Evolutionary conservation across 2,113 vertebrate genomes (phyloP).

Genomic region (Psilopogon haemacephalus): DNA sequence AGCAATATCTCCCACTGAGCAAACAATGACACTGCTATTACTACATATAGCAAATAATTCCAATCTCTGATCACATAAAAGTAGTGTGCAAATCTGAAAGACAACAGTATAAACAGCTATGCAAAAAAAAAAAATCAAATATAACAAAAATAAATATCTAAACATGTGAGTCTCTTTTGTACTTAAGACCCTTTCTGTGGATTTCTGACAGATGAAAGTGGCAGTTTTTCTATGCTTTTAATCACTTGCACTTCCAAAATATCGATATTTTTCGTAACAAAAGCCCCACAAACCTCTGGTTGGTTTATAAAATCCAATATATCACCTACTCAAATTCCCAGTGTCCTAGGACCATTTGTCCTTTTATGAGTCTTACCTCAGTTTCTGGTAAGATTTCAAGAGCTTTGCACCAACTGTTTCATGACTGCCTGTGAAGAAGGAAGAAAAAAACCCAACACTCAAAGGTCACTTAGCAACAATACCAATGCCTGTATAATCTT

Average conservation of each 20-base stretch:
- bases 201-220: neutral
- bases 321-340: neutral
- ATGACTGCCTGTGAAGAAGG: conserved; percentile 75
- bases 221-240: neutral
- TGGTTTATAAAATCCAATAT: neutral
- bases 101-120: neutral
- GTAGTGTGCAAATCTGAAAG: neutral
- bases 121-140: neutral
- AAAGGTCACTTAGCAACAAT: conserved; percentile 5
- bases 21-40: neutral
- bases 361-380: conserved; percentile 76
- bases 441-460: neutral
- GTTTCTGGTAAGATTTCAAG: conserved; percentile 79
- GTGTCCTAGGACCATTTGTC: neutral
- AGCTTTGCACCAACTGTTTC: conserved; percentile 84
- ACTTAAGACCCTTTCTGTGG: neutral
- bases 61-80: neutral
- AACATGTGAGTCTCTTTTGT: neutral
- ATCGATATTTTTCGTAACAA: neutral
- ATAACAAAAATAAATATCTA: neutral
- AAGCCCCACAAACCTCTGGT: neutral
- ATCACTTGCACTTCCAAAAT: neutral
- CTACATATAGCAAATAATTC: neutral
- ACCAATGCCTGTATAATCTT: neutral
- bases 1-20: neutral